Evolutionary conservation across 2,888 invertebrate species (phyloP), one percentile per base, ranked within the genome.

Genomic region (Napeogenes sylphis): DNA sequence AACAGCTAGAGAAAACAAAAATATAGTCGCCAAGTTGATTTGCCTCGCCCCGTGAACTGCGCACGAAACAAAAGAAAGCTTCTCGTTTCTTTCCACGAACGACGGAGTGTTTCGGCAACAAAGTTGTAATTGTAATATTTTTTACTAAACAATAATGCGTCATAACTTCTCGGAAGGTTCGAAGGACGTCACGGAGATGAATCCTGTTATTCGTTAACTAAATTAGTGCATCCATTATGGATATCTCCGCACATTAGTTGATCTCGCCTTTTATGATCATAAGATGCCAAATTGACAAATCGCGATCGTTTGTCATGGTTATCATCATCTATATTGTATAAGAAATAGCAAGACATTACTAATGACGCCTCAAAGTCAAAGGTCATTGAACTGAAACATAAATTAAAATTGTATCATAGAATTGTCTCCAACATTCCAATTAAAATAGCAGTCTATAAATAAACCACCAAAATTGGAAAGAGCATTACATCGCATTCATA

Each of bases 101-200:
- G 71, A 68, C 65, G 66, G 71, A 72, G 74, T 71, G 72, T 71
- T 78, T 77, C 73, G 69, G 75, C 78, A 78, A 78, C 82, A 81
- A 83, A 80, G 75, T 84, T 81, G 77, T 82, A 80, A 83, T 83
- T 83, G 84, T 81, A 68, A 69, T 72, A 76, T 80, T 77, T 78
- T 74, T 67, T 55, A 68, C 68, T 67, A 72, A 71, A 70, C 69
- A 70, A 72, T 76, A 71, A 77, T 79, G 80, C 76, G 73, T 81
- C 81, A 82, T 75, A 68, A 75, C 65, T 89, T 90, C 88, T 83
- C 68, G 74, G 87, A 88, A 89, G 85, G 84, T 75, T 70, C 72
- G 76, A 78, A 83, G 80, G 79, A 82, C 80, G 74, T 71, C 68
- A 55, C 67, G 68, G 76, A 83, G 83, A 81, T 83, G 79, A 78